phyloP scores from a whole-genome alignment of 1,140 invertebrate species.

The Trachymyrmex cornetzi region DNA sequence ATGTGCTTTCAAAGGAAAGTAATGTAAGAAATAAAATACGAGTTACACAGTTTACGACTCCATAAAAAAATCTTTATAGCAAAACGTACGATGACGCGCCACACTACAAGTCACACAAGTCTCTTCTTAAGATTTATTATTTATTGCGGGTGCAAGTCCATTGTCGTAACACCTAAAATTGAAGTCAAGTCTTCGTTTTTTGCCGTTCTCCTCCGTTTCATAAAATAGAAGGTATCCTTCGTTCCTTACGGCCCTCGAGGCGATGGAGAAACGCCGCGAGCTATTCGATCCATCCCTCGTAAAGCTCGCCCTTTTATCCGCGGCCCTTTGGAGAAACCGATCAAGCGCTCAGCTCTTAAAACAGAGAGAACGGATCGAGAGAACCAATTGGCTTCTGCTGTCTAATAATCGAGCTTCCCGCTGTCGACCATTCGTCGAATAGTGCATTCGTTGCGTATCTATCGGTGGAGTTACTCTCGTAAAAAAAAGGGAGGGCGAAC shows the following conservation, averaged over 20 bases:
- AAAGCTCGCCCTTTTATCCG: slow-evolving; percentile 45
- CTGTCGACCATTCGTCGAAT: slow-evolving; percentile 28
- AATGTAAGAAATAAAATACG: slow-evolving; percentile 48
- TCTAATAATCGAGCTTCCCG: slow-evolving; percentile 41
- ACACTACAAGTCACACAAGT: background rate
- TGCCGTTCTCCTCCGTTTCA: slow-evolving; percentile 59
- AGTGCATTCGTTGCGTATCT: slow-evolving; percentile 19
- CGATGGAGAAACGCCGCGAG: slow-evolving; percentile 26
- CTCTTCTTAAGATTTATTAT: slow-evolving; percentile 58
- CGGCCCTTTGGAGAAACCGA: slow-evolving; percentile 40
- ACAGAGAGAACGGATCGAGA: slow-evolving; percentile 40
- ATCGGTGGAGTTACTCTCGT: background rate
- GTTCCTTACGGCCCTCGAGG: slow-evolving; percentile 27
- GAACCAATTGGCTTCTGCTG: slow-evolving; percentile 41
- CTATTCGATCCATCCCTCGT: slow-evolving; percentile 55
- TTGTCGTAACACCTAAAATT: slow-evolving; percentile 67
- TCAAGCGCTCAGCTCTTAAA: slow-evolving; percentile 33
- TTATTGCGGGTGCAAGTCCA: slow-evolving; percentile 35
- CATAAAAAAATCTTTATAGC: slow-evolving; percentile 58
- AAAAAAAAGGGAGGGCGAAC: slow-evolving; percentile 1
- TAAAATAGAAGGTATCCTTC: slow-evolving; percentile 61
- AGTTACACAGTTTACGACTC: slow-evolving; percentile 33
- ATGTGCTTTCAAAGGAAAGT: slow-evolving; percentile 24
- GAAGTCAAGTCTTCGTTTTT: slow-evolving; percentile 63
- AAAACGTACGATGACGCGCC: slow-evolving; percentile 28